These are phyloP conservation scores for Stomorhina lunata DNA, from an alignment of 2,888 invertebrate genomes.

Conservation along the genomic window DNA sequence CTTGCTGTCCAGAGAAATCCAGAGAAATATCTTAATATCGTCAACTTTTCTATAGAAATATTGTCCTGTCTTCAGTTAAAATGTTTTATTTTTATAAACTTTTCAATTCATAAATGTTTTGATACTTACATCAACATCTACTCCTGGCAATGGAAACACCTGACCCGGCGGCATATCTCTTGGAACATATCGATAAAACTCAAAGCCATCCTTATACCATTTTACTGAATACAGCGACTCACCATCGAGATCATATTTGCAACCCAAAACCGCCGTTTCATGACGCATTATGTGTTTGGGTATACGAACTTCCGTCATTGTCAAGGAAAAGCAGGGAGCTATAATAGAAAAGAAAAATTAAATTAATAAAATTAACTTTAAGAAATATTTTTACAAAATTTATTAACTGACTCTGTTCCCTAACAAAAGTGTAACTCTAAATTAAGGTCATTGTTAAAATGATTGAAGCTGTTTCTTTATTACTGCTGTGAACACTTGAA, in stretches of 20 bases:
- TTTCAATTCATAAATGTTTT: neutral
- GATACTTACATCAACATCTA: constrained; percentile 90
- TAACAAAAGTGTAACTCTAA: neutral
- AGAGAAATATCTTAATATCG: too few relatives aligned
- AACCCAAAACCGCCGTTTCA: constrained; percentile 87
- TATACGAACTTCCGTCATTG: constrained; percentile 88
- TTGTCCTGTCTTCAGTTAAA: too few relatives aligned
- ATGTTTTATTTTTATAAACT: too few relatives aligned
- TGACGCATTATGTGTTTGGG: constrained; percentile 90
- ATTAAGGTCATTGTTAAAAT: constrained; percentile 5
- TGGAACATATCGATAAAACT: constrained; percentile 93
- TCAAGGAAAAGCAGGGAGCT: constrained; percentile 82
- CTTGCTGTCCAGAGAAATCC: too few relatives aligned
- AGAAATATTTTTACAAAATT: too few relatives aligned
- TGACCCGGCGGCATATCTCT: constrained; percentile 89
- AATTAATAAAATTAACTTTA: constrained; percentile 3
- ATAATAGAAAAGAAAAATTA: too few relatives aligned
- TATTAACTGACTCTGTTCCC: neutral
- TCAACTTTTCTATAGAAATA: too few relatives aligned
- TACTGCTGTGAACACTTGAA: neutral
- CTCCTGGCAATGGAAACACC: constrained; percentile 89
- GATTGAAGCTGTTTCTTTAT: neutral
- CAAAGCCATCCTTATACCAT: constrained; percentile 95
- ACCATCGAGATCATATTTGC: constrained; percentile 90
- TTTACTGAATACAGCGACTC: constrained; percentile 93